Base-by-base conservation (phyloP, 2,797 vertebrate genomes). In the Hoplostethus atlanticus region DNA sequence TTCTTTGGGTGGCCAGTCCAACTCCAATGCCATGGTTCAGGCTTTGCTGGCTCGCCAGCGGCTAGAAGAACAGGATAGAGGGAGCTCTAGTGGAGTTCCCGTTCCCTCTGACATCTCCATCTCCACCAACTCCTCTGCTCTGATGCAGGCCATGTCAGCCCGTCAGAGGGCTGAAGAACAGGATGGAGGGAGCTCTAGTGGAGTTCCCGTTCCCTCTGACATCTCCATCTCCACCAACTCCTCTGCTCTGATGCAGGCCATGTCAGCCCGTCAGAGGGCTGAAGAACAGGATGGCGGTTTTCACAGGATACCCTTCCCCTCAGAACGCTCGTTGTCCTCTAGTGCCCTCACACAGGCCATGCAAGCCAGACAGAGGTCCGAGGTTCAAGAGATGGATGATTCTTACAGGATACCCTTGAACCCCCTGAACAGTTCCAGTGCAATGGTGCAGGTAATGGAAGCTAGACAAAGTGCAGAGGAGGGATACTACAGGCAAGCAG, bases 11-110 rank as follows among this genome's bases (percentile, higher is more conserved):
- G 58, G 64, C 51, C 87, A 73, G 44, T 88, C 87, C 67, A 83
- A 64, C 68, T 93, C 91, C n/a, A 89, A 90, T 2, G 81, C 71
- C 48, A 69, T 82, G 83, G 68, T 89, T 61, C 92, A 88, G 64
- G 79, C 88, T 53, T 59, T 91, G 44, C 76, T 92, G 0, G 80
- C 82, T 63, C 88, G 64, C 15, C 89, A 89, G 74, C 73, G 13
- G 54, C 31, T 84, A 3, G 91, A 88, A n/a, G 83, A 89, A 2
- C 75, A 85, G 8, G 73, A 52, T 21, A 56, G 70, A 63, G 5
- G 15, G 15, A 36, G 15, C 10, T 0, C 21, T 0, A 55, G 47
- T 2, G 84, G 84, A n/a, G 72, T 82, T 3, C 71, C 77, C 0
- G 59, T 79, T 70, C 84, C 87, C 2, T 65, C 85, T 0, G 87